phyloP scores from a whole-genome alignment of 2,113 vertebrate genomes.

The Scomber colias region DNA sequence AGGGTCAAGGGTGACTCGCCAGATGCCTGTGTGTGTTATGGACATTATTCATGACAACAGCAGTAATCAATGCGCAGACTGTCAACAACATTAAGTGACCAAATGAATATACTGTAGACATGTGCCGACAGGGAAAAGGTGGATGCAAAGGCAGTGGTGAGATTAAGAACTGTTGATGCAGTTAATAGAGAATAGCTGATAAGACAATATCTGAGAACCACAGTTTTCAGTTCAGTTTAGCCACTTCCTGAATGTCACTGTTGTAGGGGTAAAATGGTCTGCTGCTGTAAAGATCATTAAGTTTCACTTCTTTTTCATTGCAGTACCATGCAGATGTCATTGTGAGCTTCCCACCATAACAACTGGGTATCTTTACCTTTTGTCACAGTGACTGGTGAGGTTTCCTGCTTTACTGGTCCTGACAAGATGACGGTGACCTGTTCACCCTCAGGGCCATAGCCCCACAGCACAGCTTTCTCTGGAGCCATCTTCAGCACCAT shows the following conservation, averaged over 20 bases:
- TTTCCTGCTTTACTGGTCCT: slow-evolving; percentile 7
- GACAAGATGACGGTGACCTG: slow-evolving; percentile 77
- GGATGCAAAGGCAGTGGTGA: too few species aligned
- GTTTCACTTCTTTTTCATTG: neutral
- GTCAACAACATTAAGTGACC: neutral
- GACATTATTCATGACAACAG: neutral
- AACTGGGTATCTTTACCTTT: slow-evolving; percentile 59
- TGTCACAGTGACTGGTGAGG: slow-evolving; percentile 37
- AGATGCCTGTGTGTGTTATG: slow-evolving; percentile 71
- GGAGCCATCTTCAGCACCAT: slow-evolving; percentile 94
- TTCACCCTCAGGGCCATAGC: slow-evolving; percentile 79
- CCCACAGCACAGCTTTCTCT: slow-evolving; percentile 89
- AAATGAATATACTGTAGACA: neutral
- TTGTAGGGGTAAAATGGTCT: neutral
- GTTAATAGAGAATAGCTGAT: too few species aligned
- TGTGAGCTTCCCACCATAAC: neutral
- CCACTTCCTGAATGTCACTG: too few species aligned
- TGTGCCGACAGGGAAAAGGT: too few species aligned
- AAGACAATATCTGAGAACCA: neutral
- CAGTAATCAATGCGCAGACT: neutral
- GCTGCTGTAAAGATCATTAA: neutral
- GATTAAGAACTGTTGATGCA: neutral
- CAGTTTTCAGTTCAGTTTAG: too few species aligned
- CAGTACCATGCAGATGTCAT: neutral
- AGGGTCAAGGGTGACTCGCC: slow-evolving; percentile 87